Base-by-base conservation (phyloP, 2,888 invertebrate genomes). In the Cosmia trapezina region DNA sequence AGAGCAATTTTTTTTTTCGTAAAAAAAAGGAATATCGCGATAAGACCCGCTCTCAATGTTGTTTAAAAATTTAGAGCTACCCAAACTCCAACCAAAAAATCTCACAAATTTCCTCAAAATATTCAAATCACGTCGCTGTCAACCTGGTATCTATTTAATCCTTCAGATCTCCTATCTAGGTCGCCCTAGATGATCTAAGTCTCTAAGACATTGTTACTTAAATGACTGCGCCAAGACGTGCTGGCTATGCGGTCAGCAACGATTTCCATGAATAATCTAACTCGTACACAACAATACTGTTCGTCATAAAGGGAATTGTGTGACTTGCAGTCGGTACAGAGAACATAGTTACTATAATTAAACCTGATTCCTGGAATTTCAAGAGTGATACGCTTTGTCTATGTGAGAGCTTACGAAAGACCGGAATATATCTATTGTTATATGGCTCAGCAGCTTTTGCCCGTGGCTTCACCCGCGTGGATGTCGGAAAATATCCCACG, bases 201-300 rank as follows among this genome's bases (percentile, higher is more conserved):
- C 63, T 63, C 83, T 54, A 80, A 80, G 83, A 80, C 84, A 80
- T 83, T 69, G 80, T 83, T 69, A 69, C 65, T 54, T n/a, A 73
- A 83, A 80, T 80, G 73, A 59, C 62, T 66, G 22, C 69, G 70
- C 56, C 49, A 62, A 80, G 80, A 73, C 56, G 73, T 69, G 57
- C 68, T 53, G 45, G 61, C 54, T 57, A 51, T 78, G 79, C 68
- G 68, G 83, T 61, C 83, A 78, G 64, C 14, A 41, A 19, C 67
- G 71, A 79, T 62, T 80, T 73, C 62, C 28, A 73, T 83, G 80
- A 80, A 80, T 80, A 80, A 80, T 83, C 62, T 62, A 80, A 79
- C 28, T 73, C 73, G 57, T 37, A 66, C 33, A 22, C 69, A 76
- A 82, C 81, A 56, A 57, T 51, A 54, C 28, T 17, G 57, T 22